Evolutionary conservation across 2,797 vertebrate genomes (phyloP), one percentile per base, ranked within the genome.

Genomic region (Hippoglossus hippoglossus): DNA sequence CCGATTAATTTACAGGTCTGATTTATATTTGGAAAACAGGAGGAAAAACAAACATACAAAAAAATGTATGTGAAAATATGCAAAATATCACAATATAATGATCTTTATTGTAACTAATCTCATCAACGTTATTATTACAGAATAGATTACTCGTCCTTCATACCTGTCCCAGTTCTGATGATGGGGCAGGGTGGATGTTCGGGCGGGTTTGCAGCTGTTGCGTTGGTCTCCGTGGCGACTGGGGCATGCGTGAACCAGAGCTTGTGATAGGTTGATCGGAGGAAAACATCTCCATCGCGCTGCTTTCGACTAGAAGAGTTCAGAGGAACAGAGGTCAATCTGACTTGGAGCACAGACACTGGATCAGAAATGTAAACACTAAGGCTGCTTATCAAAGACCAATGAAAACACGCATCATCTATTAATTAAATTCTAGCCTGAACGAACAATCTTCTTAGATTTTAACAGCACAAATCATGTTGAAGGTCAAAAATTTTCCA

Each of bases 141-240:
- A 52, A 24, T 12, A 9, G 1, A 55, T 22, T 12, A 36, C 0
- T 31, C 6, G 24, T 47, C 19, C 26, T 21, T 60, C 44, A n/a
- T 50, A 94, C 89, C 82, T 97, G 96, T 4, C 94, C 96, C 77
- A 97, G 89, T 11, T 99, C 98, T 67, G 96, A 96, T 19, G 96
- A 92, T 7, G 95, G 94, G 21, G 95, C 92, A 5, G 96, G 92
- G 2, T 96, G 96, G 85, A 97, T 96, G 68, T 95, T 98, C 12
- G 96, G 89, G 2, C 97, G 93, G 1, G 96, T 91, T 3, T 96
- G 96, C 26, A 98, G 93, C 0, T 96, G 94, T 65, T 98, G 97
- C 0, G 96, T 93, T 0, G 94, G 96, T 75, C 98, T 94, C 53
- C 97, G 92, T 3, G 97, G 96, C 0, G 97, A 98, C 82, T 95